Percentiles rank a stretch among this genome's conserved stretches.
These are phyloP conservation scores for Phylloscopus trochilus DNA, from an alignment of 2,113 vertebrate species.

Conservation along the genomic window DNA sequence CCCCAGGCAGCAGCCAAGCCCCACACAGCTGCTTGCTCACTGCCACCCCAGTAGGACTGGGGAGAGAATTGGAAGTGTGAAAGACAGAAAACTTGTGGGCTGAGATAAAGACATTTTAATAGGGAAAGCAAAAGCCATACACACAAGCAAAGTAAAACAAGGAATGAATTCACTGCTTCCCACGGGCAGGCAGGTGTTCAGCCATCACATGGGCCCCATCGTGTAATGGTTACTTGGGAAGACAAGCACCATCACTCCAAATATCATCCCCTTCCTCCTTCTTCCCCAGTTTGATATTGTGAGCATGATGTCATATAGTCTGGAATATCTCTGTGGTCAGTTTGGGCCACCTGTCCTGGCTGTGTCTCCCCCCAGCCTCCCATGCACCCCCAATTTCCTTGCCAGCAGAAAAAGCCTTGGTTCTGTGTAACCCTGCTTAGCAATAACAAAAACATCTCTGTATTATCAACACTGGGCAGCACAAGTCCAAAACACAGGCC, in stretches of 20 bases:
- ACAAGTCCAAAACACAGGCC: neutral
- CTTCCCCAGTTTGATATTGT: neutral
- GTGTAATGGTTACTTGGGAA: neutral
- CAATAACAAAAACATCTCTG: neutral
- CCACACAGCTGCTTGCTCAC: neutral
- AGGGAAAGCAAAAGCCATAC: neutral
- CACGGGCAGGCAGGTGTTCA: neutral
- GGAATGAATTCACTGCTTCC: neutral
- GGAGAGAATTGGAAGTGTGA: neutral
- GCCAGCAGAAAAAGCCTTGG: neutral
- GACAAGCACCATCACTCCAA: neutral
- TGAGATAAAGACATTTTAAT: neutral
- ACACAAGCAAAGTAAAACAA: neutral
- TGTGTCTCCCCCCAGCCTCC: fast-evolving
- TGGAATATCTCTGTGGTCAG: neutral
- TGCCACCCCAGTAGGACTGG: too few species aligned
- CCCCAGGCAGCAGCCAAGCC: neutral
- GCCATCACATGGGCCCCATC: neutral
- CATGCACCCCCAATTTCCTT: neutral
- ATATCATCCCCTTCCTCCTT: neutral
- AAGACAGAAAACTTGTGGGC: neutral
- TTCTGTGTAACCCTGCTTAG: neutral
- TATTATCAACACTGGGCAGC: neutral
- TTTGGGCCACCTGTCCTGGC: neutral
- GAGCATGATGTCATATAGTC: neutral